These are phyloP conservation scores for Ceramica pisi DNA, from an alignment of 2,888 invertebrate species.

Conservation along the genomic window DNA sequence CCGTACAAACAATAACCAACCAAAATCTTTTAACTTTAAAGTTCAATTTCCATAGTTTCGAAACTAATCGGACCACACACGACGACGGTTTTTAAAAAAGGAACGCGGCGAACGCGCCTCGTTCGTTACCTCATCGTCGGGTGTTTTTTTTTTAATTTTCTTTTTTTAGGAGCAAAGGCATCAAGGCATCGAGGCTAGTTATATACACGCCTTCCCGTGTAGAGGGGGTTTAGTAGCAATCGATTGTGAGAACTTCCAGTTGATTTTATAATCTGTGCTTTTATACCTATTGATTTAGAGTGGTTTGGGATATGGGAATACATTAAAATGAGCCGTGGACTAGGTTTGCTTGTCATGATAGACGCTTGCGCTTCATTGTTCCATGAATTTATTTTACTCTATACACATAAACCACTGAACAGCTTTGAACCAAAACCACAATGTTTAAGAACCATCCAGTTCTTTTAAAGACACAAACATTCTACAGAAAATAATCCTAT, in stretches of 20 bases:
- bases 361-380: neutral
- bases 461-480: too few species aligned
- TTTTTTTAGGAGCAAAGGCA: conserved; percentile 82
- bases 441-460: too few species aligned
- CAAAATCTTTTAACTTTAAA: accelerated
- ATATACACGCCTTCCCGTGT: conserved; percentile 82
- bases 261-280: conserved; percentile 59
- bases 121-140: conserved; percentile 90
- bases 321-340: too few species aligned
- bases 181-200: conserved; percentile 83
- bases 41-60: conserved; percentile 19
- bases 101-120: conserved; percentile 89
- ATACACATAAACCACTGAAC: too few species aligned
- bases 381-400: neutral
- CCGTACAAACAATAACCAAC: conserved; percentile 28
- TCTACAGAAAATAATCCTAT: too few species aligned
- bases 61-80: conserved; percentile 85
- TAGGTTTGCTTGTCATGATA: neutral
- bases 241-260: conserved; percentile 62
- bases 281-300: conserved; percentile 25
- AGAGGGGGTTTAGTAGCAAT: conserved; percentile 68
- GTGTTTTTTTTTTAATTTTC: conserved; percentile 79
- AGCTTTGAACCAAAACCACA: too few species aligned
- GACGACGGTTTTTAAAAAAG: conserved; percentile 88
- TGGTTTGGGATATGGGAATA: neutral